Evolutionary conservation across 2,888 invertebrate genomes (phyloP).

Genomic region (Neelides folsomi): DNA sequence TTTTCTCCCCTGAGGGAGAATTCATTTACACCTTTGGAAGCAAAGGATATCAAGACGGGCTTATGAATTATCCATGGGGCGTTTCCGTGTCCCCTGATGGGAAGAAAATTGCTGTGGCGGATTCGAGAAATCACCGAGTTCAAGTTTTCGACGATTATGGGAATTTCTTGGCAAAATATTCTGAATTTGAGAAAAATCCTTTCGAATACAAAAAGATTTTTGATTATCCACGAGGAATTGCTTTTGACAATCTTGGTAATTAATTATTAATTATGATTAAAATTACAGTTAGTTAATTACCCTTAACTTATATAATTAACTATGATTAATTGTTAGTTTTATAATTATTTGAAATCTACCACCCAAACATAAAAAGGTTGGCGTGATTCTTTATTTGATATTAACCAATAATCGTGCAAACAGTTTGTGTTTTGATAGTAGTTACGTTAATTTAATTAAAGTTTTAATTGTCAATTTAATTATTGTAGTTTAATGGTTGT

Average conservation of each 20-base stretch:
- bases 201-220: conserved; percentile 13
- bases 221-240: conserved; percentile 15
- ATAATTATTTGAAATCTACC: no score
- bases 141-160: conserved; percentile 15
- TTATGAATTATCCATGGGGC: conserved; percentile 19
- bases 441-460: no score
- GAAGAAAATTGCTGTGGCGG: conserved; percentile 11
- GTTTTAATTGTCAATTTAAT: no score
- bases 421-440: no score
- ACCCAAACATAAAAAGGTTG: no score
- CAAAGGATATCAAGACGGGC: conserved; percentile 10
- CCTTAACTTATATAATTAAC: no score
- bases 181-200: conserved; percentile 13
- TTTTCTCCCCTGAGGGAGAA: conserved; percentile 9
- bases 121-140: conserved; percentile 16
- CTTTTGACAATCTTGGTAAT: conserved; percentile 12
- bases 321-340: no score
- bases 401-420: no score
- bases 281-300: no score
- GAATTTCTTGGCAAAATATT: conserved; percentile 13
- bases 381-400: no score
- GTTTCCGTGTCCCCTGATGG: conserved; percentile 11
- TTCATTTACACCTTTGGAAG: conserved; percentile 12
- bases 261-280: no score
- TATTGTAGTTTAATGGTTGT: no score